Evolutionary conservation across 2,113 vertebrate species (phyloP), one percentile per base, ranked within the genome.

Genomic region (Pedetes capensis): DNA sequence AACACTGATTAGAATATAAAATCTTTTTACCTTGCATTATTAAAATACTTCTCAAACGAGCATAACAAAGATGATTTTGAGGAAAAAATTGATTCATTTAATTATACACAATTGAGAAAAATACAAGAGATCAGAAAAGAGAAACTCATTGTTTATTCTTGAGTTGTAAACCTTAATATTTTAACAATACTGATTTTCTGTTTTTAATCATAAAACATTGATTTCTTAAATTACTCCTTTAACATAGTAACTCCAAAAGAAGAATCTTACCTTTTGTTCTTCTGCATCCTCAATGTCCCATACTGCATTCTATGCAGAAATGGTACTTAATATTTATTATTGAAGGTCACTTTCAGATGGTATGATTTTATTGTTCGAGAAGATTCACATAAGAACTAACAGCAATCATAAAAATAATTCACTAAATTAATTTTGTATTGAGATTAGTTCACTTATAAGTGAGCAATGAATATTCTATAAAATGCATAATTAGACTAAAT

Each of bases 221-320:
- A 0, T 85, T 32, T 49, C 44, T 72, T 44, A 37, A n/a, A 6
- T 39, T 87, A 34, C 22, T 25, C 8, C 16, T 88, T 87, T 32
- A n/a, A 53, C 71, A 71, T 23, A 2, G 0, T 42, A 63, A 23
- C 37, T 87, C 9, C n/a, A 29, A 9, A 22, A 74, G 6, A 34
- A 81, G 6, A 20, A 25, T 0, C 6, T 37, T 1, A 47, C 27
- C 3, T n/a, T 14, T 34, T 3, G 12, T n/a, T 94, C 9, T 53
- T 64, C 25, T 80, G 0, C 0, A 9, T 4, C 6, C 2, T 69
- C 14, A 51, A 0, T 39, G 8, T 16, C 42, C 14, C 42, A 8
- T 23, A 22, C 2, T 6, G 0, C 9, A 47, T 20, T 14, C 9
- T 3, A 4, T 32, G n/a, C 1, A 16, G 13, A 42, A 8, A 14